Evolutionary conservation across 1,140 invertebrate species (phyloP), one percentile per base, ranked within the genome.

Genomic region (Hylyphantes graminicola): DNA sequence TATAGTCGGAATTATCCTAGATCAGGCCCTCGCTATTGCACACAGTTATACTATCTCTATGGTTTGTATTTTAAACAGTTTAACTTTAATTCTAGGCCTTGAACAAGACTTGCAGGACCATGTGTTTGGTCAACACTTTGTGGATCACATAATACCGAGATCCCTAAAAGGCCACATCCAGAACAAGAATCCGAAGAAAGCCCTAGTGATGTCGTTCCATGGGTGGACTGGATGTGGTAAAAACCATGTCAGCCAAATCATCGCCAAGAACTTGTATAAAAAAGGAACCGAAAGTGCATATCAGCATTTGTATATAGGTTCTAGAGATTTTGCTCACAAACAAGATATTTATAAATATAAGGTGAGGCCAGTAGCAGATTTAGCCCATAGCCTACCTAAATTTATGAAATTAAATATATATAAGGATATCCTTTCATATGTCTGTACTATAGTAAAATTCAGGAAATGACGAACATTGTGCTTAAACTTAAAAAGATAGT

Each of bases 201-300:
- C 90, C 2, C 86, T 91, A 9, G 90, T 91, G 19, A 79, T 91
- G 54, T 89, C 89, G 13, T 90, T 91, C 76, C 95, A 96, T 91
- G 95, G 95, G 0, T 93, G 92, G 88, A 93, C 94, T 10, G 95
- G 95, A 50, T 93, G 92, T 72, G 96, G 96, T 0, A 98, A 98
- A 89, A 97, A 95, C 89, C 96, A 93, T 92, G 93, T 97, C 11
- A 90, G 93, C n/a, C 92, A 92, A 77, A 93, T 97, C 88, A 94
- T 99, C 86, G 94, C 93, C 7, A 90, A 95, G 53, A 91, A 93
- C 85, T 88, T 98, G 6, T 98, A 93, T 89, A 89, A 89, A 74
- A 89, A 93, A 65, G 96, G 96, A 2, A 90, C 92, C 82, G 89
- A 94, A 13, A 97, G 96, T 89, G 90, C 92, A 87, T 96, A 92